Evolutionary conservation across 2,113 vertebrate genomes (phyloP), one percentile per base, ranked within the genome.

Genomic region (Sinocyclocheilus grahami): DNA sequence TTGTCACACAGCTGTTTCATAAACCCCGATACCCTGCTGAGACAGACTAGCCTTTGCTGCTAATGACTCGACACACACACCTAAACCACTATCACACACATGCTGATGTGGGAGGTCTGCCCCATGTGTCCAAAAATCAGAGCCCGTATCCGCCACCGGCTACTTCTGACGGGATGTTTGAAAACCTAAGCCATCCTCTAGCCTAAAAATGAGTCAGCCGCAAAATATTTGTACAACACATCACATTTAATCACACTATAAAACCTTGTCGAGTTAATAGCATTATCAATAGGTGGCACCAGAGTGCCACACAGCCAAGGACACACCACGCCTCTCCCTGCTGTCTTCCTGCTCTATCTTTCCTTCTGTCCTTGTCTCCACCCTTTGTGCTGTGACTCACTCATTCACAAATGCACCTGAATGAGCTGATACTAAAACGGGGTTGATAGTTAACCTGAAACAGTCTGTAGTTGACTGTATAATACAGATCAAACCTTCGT

Each of bases 1-100:
- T 53, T 74, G 85, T 74, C 71, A 74, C 76, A 82, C 83, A 90
- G 53, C 69, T 75, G 85, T 78, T 82, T 84, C 76, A 83, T 67
- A 76, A 63, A 16, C 53, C 55, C 74, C 30, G 72, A 67, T 53
- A 72, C 58, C 63, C 76, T 83, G 85, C 86, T 85, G 82, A 0
- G 22, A 86, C 24, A 72, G 69, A 72, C n/a, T 82, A 58, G 53
- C 24, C 53, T 58, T 46, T 42, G 14, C 51, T 27, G 20, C 74
- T 78, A 85, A 78, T 63, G n/a, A 72, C 80, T 48, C 78, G 65
- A 84, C 75, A 60, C 84, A 48, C 46, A 48, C 46, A 48, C 46
- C 24, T 30, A 67, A 30, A 30, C 63, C 62, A 0, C 24, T 65
- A 65, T 65, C 76, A 51, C 51, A 86, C 39, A 86, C 58, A 75